Evolutionary conservation across 2,888 invertebrate genomes (phyloP).

Genomic region (Drosophila algonquin): DNA sequence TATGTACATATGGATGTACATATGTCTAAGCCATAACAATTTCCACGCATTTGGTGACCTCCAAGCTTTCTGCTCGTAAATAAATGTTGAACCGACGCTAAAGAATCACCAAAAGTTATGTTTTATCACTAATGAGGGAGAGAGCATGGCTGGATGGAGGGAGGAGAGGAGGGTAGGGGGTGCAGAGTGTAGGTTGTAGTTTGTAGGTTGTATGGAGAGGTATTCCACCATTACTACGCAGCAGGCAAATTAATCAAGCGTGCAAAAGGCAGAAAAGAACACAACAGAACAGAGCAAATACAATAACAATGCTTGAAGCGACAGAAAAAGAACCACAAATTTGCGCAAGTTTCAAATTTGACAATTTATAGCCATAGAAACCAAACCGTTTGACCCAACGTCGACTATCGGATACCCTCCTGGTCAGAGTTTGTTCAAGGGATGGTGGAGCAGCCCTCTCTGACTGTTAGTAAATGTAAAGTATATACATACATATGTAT

Average conservation of each 20-base stretch:
- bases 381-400: background rate
- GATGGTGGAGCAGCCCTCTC: no score
- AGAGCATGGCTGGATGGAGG: constrained; percentile 9
- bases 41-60: constrained; percentile 71
- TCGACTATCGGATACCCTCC: background rate
- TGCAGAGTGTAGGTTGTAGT: constrained; percentile 18
- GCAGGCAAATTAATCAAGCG: constrained; percentile 75
- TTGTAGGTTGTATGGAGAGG: constrained; percentile 12
- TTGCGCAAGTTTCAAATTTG: constrained; percentile 67
- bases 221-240: constrained; percentile 64
- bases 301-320: background rate
- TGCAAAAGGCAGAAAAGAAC: constrained; percentile 42
- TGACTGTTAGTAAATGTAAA: background rate
- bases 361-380: constrained; percentile 69
- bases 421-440: no score
- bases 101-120: constrained; percentile 51
- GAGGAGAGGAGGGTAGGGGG: constrained; percentile 11
- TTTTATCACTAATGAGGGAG: constrained; percentile 69
- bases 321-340: constrained; percentile 31
- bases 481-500: background rate
- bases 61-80: constrained; percentile 53
- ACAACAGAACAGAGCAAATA: constrained; percentile 12
- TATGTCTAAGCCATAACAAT: constrained; percentile 28
- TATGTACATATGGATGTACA: background rate
- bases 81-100: constrained; percentile 46